These are phyloP conservation scores for Holcopasites calliopsidis DNA, from an alignment of 1,140 invertebrate species.

Conservation along the genomic window DNA sequence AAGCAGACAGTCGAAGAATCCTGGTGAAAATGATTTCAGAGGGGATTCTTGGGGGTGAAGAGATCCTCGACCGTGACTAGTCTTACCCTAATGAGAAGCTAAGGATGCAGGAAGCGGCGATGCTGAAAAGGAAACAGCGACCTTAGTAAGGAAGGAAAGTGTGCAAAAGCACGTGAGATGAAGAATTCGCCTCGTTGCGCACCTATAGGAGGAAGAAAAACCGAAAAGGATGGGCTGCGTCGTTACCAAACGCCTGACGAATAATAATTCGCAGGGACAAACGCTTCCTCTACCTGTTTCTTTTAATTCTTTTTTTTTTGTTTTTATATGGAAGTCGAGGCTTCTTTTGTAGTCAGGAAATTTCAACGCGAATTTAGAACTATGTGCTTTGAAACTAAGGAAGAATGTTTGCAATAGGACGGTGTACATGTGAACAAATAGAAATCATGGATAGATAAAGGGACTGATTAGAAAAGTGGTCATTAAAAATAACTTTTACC, in stretches of 20 bases:
- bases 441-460: no score
- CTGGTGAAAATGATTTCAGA: not conserved
- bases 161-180: not conserved
- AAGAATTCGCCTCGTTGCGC: not conserved
- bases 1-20: no score
- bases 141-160: not conserved
- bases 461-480: no score
- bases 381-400: no score
- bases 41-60: no score
- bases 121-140: not conserved
- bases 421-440: no score
- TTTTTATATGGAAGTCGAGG: no score
- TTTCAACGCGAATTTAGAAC: no score
- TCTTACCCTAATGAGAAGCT: not conserved
- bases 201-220: not conserved
- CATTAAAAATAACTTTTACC: no score
- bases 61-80: not conserved
- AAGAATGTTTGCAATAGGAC: no score
- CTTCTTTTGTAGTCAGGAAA: no score
- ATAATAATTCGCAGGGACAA: conserved; percentile 4
- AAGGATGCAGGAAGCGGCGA: not conserved
- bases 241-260: not conserved
- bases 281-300: conserved; percentile 8
- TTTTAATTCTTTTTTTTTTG: no score
- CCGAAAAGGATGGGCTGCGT: not conserved